Base-by-base conservation (phyloP, 2,888 invertebrate species). In the Epistrophella euchroma region DNA sequence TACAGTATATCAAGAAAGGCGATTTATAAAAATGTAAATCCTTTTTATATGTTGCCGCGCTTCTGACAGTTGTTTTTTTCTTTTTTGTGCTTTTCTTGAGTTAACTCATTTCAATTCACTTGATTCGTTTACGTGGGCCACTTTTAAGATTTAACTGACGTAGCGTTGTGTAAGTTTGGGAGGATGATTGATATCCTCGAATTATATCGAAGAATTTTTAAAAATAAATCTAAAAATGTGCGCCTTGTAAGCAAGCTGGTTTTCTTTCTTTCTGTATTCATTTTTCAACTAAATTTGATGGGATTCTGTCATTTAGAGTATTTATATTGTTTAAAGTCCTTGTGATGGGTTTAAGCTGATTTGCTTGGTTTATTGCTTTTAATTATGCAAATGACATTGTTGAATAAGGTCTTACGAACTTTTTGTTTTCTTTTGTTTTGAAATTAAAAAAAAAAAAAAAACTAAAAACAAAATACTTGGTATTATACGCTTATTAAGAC, bases 1-100 rank as follows among this genome's bases (percentile, higher is more conserved):
- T 28, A 25, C 19, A 74, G 35, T 17, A 47, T 50, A 47, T 52
- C 19, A 32, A 58, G 15, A 47, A 71, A 74, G 71, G 71, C 84
- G 79, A 84, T 84, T 79, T 79, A 84, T 84, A 84, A 79, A 83
- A 84, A 84, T 84, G 84, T 84, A 79, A 84, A 84, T 84, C 84
- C 84, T 79, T 79, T 75, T 58, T 68, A 13, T 84, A 52, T 58
- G 84, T 84, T 75, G 71, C 66, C 66, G 60, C 75, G 71, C 71
- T 75, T 75, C 50, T 84, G 84, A 84, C 84, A 79, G 75, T 66
- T 75, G 56, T 47, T 70, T 32, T 58, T 58, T 32, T 35, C 17
- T 17, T 32, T 5, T 9, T 32, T 10, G 0, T 2, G 28, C 25
- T 66, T 55, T 50, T 10, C 45, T 32, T 35, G 15, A 64, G 45